Percentiles rank a stretch among this genome's conserved stretches.
These are phyloP conservation scores for Caenorhabditis drosophilae DNA, from an alignment of 2,888 invertebrate species.

Conservation along the genomic window DNA sequence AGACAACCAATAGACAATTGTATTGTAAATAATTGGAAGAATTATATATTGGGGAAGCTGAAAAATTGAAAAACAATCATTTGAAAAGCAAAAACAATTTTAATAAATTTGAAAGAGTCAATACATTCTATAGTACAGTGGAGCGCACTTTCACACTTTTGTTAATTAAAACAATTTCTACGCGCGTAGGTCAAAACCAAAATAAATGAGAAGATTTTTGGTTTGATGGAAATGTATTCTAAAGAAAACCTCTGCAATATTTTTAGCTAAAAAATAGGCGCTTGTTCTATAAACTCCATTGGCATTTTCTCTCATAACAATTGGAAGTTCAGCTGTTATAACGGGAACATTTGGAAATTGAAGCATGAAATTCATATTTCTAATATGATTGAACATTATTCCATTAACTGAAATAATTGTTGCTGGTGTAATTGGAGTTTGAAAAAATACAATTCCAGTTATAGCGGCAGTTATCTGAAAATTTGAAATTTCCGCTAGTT, in stretches of 20 bases:
- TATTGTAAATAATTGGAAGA: conserved; percentile 82
- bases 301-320: conserved; percentile 85
- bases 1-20: conserved; percentile 86
- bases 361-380: conserved; percentile 87
- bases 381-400: conserved; percentile 85
- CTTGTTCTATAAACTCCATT: conserved; percentile 89
- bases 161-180: too few relatives aligned
- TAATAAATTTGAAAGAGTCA: too few relatives aligned
- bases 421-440: conserved; percentile 70
- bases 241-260: conserved; percentile 77
- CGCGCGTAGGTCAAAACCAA: too few relatives aligned
- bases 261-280: conserved; percentile 85
- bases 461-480: conserved; percentile 72
- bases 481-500: background rate
- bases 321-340: conserved; percentile 85
- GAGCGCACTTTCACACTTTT: too few relatives aligned
- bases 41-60: conserved; percentile 81
- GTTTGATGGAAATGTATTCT: background rate
- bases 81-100: too few relatives aligned
- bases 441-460: conserved; percentile 80
- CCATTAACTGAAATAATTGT: conserved; percentile 88
- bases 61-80: too few relatives aligned
- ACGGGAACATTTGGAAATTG: conserved; percentile 58
- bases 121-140: too few relatives aligned
- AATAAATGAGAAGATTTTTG: background rate